Conservation (phyloP, 2,113 vertebrate species). For the Origma solitaria region DNA sequence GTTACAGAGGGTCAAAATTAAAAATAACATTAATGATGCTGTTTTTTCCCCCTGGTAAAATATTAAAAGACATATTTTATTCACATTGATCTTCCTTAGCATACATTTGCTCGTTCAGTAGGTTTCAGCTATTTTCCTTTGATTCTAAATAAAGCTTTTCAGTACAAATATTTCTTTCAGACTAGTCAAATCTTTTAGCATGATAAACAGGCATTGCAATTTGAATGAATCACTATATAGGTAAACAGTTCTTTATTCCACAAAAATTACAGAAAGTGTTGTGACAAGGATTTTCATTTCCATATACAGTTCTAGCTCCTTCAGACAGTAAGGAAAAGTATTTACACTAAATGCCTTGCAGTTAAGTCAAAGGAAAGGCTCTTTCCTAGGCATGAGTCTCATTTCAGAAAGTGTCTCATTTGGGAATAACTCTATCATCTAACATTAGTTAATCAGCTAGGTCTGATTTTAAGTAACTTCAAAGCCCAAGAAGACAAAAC, state of each 20-base stretch:
- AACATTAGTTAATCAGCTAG: background rate
- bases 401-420: background rate
- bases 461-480: background rate
- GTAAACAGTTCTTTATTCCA: constrained; percentile 20
- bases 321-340: background rate
- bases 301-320: background rate
- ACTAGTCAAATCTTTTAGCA: background rate
- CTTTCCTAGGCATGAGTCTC: background rate
- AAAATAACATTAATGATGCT: background rate
- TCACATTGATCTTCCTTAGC: constrained; percentile 14
- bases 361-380: background rate
- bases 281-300: constrained; percentile 27
- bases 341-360: background rate
- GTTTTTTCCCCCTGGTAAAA: background rate
- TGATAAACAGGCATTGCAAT: background rate
- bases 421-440: background rate
- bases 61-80: constrained; percentile 7
- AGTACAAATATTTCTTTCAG: constrained; percentile 7
- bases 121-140: background rate
- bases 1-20: background rate
- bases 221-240: background rate
- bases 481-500: background rate
- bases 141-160: constrained; percentile 1
- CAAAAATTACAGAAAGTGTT: background rate
- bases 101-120: background rate